Base-by-base conservation (phyloP, 2,888 invertebrate species). In the Protophormia terraenovae region DNA sequence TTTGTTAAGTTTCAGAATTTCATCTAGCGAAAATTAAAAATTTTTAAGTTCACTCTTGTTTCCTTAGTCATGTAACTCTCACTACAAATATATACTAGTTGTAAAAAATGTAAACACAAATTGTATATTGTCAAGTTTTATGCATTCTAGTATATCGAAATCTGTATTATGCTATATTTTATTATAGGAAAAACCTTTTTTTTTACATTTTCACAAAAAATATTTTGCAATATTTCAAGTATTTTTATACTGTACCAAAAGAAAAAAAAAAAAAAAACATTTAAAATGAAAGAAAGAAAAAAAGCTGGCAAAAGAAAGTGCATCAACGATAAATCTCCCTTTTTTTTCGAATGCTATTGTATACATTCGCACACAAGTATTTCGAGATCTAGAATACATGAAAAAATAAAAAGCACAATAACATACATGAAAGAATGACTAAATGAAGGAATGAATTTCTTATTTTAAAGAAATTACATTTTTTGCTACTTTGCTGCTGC, bases 211-310 rank as follows among this genome's bases (percentile, higher is more conserved):
- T 1, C 41, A 8, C 12, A 41, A 19, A 50, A 78, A 72, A 83
- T 77, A 77, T 72, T 77, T 77, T 77, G 77, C 77, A 83, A 83
- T 79, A 79, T 73, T 78, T 83, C 62, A 83, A 79, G 78, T 73
- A 83, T 75, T 83, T n/a, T 83, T 69, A 78, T 83, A 69, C 64
- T 79, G 55, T 64, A 66, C 72, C 45, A 72, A 60, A 47, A 29
- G 6, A 72, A 55, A 14, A 77, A 35, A 19, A 71, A 38, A 35
- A 29, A 19, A 50, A 66, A 10, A 50, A 22, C 50, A 50, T 22
- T 7, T 32, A 69, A 27, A 66, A 64, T 45, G 3, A 64, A 22
- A 35, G 66, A 22, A 7, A 32, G 12, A 8, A 14, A 53, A 24
- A n/a, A 10, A 24, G 29, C 27, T 47, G 50, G 32, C 64, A 69